Base-by-base conservation (phyloP, 2,797 vertebrate species). In the Myripristis jacobus region DNA sequence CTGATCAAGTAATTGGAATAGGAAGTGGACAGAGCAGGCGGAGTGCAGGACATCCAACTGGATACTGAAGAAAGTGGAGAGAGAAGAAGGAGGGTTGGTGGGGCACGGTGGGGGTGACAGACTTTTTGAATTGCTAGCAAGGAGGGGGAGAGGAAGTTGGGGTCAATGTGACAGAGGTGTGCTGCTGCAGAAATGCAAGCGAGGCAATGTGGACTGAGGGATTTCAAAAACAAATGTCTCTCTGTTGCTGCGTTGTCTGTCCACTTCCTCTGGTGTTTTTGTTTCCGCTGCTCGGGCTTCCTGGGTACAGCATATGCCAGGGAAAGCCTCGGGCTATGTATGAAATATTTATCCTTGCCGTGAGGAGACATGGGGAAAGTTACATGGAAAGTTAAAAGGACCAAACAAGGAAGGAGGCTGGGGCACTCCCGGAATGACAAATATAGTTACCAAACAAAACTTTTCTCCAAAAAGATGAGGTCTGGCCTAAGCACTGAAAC, bases 261-360 rank as follows among this genome's bases (percentile, higher is more conserved):
- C 80, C 88, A 85, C 79, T 85, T 87, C 89, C 77, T 85, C 66
- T 12, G 11, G 62, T 73, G 76, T 81, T 88, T 73, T 74, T 73
- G 81, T 87, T 89, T 86, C 83, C 77, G 58, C 76, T 66, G 79
- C 70, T 19, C 18, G 43, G 66, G 77, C 82, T 83, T 85, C 72
- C 64, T 87, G 77, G 76, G 74, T 77, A 84, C 83, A 76, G 86
- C 78, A 16, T 82, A 82, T 90, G 88, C 80, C 82, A 80, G 83
- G 83, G 75, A 88, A 84, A 80, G 91, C 94, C 92, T 91, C 77
- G 11, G 89, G 94, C 91, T 73, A 72, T 77, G 83, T 65, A 89
- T 94, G 81, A 93, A 94, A 94, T 91, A 94, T 94, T 87, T 60
- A 94, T 91, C 82, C 74, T 87, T 1, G 88, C 92, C 87, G 67